These are phyloP conservation scores for Falco novaeseelandiae DNA, from an alignment of 2,797 vertebrate genomes.

Conservation along the genomic window DNA sequence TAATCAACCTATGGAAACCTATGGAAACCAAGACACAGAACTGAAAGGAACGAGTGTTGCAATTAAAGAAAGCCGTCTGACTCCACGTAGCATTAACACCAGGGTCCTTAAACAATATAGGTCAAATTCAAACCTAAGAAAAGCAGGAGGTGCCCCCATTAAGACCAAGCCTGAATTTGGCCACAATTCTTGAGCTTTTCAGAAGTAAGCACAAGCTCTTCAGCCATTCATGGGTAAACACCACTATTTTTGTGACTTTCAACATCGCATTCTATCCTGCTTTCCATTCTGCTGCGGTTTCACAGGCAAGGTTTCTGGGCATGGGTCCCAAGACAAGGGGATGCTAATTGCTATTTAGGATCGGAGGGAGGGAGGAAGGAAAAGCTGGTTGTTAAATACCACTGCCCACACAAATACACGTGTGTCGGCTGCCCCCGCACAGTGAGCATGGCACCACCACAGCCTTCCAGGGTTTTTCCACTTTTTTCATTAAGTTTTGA, in stretches of 20 bases:
- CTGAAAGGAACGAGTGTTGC: not conserved
- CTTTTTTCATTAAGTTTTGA: not conserved
- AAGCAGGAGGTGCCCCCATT: not conserved
- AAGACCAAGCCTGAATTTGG: not conserved
- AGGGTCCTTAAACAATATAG: not conserved
- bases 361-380: not conserved
- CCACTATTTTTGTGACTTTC: not conserved
- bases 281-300: not conserved
- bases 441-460: not conserved
- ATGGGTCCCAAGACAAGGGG: not conserved
- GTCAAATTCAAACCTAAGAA: not conserved
- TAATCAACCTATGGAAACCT: not conserved
- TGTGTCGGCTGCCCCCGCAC: not conserved
- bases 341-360: slow-evolving; percentile 7
- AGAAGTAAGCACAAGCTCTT: not conserved
- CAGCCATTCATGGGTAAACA: not conserved
- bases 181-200: not conserved
- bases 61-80: not conserved
- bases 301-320: not conserved
- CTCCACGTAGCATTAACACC: not conserved
- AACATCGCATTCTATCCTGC: not conserved
- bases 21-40: not conserved
- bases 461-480: slow-evolving; percentile 18
- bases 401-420: not conserved
- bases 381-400: not conserved